Base-by-base conservation (phyloP, 2,797 vertebrate species). In the Florisuga fusca region DNA sequence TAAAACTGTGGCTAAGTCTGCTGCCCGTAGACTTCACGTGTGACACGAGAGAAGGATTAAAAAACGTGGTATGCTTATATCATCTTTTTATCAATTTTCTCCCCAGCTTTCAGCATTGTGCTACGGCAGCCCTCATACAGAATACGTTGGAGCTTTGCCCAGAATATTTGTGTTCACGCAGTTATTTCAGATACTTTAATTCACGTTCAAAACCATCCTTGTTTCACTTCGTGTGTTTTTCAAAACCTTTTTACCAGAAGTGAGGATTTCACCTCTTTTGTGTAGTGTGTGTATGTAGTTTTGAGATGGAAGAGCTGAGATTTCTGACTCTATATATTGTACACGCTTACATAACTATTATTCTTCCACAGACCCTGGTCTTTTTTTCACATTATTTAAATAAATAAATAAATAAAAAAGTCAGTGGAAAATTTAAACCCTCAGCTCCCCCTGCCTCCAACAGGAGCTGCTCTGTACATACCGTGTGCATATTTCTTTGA, bases 401-500 rank as follows among this genome's bases (percentile, higher is more conserved):
- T n/a, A n/a, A n/a, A n/a, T n/a, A n/a, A n/a, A n/a, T n/a, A n/a
- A n/a, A n/a, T n/a, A n/a, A 81, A 59, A 41, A 79, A 89, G 61
- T 61, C 57, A 68, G 7, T 68, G 61, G 94, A 46, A 91, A 94
- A 87, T 81, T 69, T 66, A 36, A 94, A 25, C 69, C 2, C 6
- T 45, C 58, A 62, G 58, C 66, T 86, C 79, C 81, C 73, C 51
- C 53, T 41, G 15, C 51, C 9, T 75, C 19, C 48, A 12, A 62
- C 38, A 73, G 72, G 80, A 93, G 79, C 69, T 89, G 73, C 69
- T 92, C 73, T 81, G 34, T 59, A 15, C 75, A 48, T 57, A 43
- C 55, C 1, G 0, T 71, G 34, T 80, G 62, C 84, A 38, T 69
- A 53, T 81, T 92, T 93, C 79, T 92, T 54, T 80, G 54, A 87